A percentile compares a stretch with the other conserved stretches of the same genome.
These are phyloP conservation scores for Oryzias dopingdopingensis DNA, from an alignment of 2,797 vertebrate genomes.

Conservation along the genomic window DNA sequence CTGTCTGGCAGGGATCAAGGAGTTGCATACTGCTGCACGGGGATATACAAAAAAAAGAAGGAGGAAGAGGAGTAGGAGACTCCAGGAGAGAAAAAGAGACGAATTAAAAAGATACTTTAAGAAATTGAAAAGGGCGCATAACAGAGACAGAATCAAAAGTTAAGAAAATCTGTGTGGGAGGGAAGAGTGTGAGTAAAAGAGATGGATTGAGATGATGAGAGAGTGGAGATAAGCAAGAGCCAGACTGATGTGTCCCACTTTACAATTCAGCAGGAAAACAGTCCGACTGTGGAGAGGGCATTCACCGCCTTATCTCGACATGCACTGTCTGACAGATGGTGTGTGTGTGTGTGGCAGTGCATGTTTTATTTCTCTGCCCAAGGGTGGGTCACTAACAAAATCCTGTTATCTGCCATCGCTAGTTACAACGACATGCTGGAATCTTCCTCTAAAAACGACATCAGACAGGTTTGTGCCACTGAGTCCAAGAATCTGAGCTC, in stretches of 20 bases:
- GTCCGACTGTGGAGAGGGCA: slow-evolving; percentile 36
- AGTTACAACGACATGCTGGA: slow-evolving; percentile 32
- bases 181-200: slow-evolving; percentile 3
- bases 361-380: slow-evolving; percentile 37
- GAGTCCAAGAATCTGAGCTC: neutral
- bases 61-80: slow-evolving; percentile 14
- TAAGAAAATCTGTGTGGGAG: slow-evolving; percentile 3
- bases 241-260: slow-evolving; percentile 41
- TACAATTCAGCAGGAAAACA: slow-evolving; percentile 54
- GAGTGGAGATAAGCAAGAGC: slow-evolving; percentile 48
- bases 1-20: slow-evolving; percentile 52
- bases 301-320: slow-evolving; percentile 51
- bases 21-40: slow-evolving; percentile 70
- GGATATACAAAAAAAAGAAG: slow-evolving; percentile 22
- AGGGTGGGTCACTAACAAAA: slow-evolving; percentile 35
- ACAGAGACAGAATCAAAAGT: slow-evolving; percentile 35
- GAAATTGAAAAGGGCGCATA: slow-evolving; percentile 1
- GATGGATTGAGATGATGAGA: slow-evolving; percentile 37
- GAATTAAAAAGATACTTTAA: slow-evolving; percentile 6
- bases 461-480: slow-evolving; percentile 29
- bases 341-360: slow-evolving; percentile 9
- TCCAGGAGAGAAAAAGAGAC: slow-evolving; percentile 1
- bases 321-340: slow-evolving; percentile 41
- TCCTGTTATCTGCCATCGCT: slow-evolving; percentile 34
- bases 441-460: slow-evolving; percentile 1